Evolutionary conservation across 2,113 vertebrate species (phyloP).

Genomic region (Xenus cinereus): DNA sequence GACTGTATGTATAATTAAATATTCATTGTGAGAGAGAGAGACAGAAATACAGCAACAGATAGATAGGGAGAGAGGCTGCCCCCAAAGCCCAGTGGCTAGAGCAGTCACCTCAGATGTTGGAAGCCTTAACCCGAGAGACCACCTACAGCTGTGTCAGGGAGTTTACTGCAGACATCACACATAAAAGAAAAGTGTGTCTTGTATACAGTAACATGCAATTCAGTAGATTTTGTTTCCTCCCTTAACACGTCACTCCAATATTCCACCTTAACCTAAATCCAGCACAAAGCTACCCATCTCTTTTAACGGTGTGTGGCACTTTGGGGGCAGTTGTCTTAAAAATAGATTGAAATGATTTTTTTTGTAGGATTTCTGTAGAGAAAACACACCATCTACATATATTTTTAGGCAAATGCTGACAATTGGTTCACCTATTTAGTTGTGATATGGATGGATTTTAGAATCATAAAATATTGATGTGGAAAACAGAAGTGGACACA

Average conservation of each 20-base stretch:
- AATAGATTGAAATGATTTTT: background rate
- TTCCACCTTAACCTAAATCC: background rate
- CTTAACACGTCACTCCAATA: background rate
- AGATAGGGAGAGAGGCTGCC: background rate
- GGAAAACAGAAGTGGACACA: background rate
- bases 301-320: background rate
- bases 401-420: constrained; percentile 12
- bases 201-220: background rate
- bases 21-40: background rate
- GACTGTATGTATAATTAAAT: background rate
- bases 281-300: background rate
- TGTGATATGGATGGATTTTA: background rate
- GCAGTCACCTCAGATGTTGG: background rate
- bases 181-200: background rate
- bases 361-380: background rate
- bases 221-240: background rate
- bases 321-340: background rate
- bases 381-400: background rate
- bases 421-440: background rate
- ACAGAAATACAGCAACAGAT: background rate
- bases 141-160: background rate
- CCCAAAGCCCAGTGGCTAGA: background rate
- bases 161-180: fast-evolving
- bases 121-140: background rate
- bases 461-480: constrained; percentile 32